Evolutionary conservation across 92 coral and sea anemone genomes (phyloP), one percentile per base, ranked within the genome.

Genomic region (Paragorgia papillata): DNA sequence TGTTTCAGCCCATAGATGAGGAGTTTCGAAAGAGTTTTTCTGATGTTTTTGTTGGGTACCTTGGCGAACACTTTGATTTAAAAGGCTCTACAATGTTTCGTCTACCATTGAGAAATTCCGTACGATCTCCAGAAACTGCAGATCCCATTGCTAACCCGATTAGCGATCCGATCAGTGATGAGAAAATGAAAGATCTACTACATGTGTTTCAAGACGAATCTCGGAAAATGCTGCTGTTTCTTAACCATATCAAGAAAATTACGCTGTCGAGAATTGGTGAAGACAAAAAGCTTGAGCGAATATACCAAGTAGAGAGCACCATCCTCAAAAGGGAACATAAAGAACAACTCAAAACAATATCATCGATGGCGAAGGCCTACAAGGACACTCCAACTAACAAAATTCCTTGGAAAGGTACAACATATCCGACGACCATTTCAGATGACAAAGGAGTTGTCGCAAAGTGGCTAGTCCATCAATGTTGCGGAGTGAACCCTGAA

Each of bases 11-110:
- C 22, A 60, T 85, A 54, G 62, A 68, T 25, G 17, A 59, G 2
- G 56, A 29, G 33, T 62, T 89, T 8, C 83, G 63, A 62, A 26
- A 73, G 19, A 34, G 34, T 20, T 89, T 89, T 61, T 75, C 88
- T 0, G 95, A 89, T 82, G 89, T 85, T 20, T 84, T 87, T 10
- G 62, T 71, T 21, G 88, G 96, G 57, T 90, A 84, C 34, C 86
- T 87, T 0, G 89, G 69, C 25, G 78, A 81, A 12, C 54, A 74
- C 17, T 84, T 87, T 50, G 40, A 87, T 14, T 44, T 79, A 1
- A 24, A 84, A 41, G 62, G 83, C 29, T 75, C 85, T 3, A 90
- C 96, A 19, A 87, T 90, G 96, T 90, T 90, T 75, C 86, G 96
- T 19, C 83, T 90, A 56, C 96, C 96, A 3, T 74, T 87, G 17